These are phyloP conservation scores for Daubentonia madagascariensis DNA, from an alignment of 2,113 vertebrate species.

Conservation along the genomic window DNA sequence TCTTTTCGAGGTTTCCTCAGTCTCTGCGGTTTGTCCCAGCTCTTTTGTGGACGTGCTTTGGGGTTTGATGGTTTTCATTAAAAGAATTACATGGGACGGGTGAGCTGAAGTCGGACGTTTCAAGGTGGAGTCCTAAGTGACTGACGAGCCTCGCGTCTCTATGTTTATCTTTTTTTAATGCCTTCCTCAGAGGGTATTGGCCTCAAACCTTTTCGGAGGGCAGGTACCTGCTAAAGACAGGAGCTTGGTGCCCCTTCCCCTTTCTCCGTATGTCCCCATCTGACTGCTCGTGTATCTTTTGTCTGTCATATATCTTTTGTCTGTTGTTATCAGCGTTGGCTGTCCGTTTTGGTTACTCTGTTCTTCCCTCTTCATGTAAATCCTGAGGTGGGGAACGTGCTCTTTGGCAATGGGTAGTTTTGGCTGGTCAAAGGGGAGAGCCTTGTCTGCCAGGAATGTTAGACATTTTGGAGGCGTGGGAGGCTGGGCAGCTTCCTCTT, in stretches of 20 bases:
- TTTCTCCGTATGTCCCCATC: neutral
- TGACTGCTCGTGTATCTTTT: neutral
- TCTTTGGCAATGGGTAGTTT: conserved; percentile 49
- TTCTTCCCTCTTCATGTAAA: conserved; percentile 51
- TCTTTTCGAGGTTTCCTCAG: neutral
- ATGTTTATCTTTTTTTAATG: neutral
- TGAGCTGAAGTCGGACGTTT: neutral
- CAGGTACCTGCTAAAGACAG: neutral
- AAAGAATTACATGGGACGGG: neutral
- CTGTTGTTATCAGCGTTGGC: neutral
- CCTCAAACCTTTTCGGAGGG: neutral
- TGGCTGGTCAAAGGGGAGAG: conserved; percentile 39
- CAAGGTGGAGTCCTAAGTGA: neutral
- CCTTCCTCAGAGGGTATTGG: neutral
- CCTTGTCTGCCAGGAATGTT: conserved; percentile 66
- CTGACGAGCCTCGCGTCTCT: neutral
- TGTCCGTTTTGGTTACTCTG: neutral
- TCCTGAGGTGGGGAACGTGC: conserved; percentile 18
- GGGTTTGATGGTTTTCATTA: neutral
- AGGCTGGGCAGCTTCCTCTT: conserved; percentile 62
- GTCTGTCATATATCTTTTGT: neutral
- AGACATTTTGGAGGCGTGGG: conserved; percentile 70
- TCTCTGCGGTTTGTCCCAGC: neutral
- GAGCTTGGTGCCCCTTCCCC: neutral
- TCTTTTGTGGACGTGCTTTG: neutral